phyloP scores from a whole-genome alignment of 2,113 vertebrate species.

The Passer domesticus region DNA sequence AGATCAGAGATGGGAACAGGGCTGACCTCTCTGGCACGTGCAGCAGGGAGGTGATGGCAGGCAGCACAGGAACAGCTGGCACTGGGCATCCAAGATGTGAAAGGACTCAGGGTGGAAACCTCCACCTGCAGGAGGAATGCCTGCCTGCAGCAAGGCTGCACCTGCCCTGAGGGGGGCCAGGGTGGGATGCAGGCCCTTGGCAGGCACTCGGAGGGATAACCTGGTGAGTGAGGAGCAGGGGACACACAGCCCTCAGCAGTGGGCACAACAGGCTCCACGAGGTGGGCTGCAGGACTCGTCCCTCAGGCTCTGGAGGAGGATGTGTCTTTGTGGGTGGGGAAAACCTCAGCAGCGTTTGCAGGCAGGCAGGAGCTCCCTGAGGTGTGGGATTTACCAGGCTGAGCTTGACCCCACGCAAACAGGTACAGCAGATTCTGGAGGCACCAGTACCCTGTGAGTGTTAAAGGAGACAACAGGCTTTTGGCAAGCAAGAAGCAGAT shows the following conservation, averaged over 20 bases:
- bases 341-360: background rate
- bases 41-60: background rate
- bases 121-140: accelerated
- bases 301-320: background rate
- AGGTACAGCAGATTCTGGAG: background rate
- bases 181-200: accelerated
- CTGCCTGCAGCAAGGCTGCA: background rate
- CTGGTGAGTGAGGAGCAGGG: accelerated
- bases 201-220: background rate
- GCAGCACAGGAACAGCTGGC: background rate
- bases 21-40: background rate
- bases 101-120: background rate
- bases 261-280: background rate
- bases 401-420: background rate
- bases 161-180: background rate
- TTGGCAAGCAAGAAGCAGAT: background rate
- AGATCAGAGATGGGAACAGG: background rate
- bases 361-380: background rate
- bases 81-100: accelerated
- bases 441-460: accelerated
- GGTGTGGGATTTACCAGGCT: background rate
- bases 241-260: background rate
- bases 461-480: background rate
- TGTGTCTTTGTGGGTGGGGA: background rate
- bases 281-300: background rate